Base-by-base conservation (phyloP, 2,113 vertebrate genomes). In the Equus quagga region DNA sequence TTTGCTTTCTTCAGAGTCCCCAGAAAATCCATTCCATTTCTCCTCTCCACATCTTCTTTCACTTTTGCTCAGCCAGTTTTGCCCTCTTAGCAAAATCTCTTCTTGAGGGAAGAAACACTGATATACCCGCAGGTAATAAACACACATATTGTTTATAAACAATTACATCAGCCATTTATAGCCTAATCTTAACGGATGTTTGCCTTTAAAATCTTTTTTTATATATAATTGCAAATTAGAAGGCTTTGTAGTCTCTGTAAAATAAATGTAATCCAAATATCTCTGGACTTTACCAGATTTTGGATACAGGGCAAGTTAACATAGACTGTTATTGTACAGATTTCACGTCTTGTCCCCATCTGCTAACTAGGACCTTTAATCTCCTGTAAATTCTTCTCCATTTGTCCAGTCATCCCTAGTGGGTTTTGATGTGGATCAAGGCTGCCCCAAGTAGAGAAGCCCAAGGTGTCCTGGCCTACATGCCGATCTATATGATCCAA, bases 41-140 rank as follows among this genome's bases (percentile, higher is more conserved):
- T 79, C 4, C 0, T 76, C 19, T 96, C 21, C 83, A 7, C 78
- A 12, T 17, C 26, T 91, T 75, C 21, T 89, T 96, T 84, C 7
- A 31, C 6, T 79, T 92, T 86, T 14, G 9, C 21, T 33, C 23
- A 86, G 36, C 28, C 56, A 79, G 12, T 31, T 91, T 82, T 79
- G 0, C 24, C 44, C 10, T 91, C 8, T 91, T 87, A 87, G 54
- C 28, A 94, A 95, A 95, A 93, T 85, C 21, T 84, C 4, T 94
- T 90, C 83, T 88, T 89, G 7, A 96, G 36, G 67, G 36, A 49
- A 95, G 36, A 95, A 91, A 82, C 28, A 94, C 44, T 58, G 23
- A 93, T 13, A 36, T 9, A 12, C 1, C 69, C 2, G n/a, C 19
- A 67, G 6, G 2, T 36, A 81, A 87, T 23, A 49, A 41, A 41